Percentiles rank a stretch among this genome's conserved stretches.
Evolutionary conservation across 2,888 invertebrate genomes (phyloP).

Genomic region (Drosophila neonasuta): DNA sequence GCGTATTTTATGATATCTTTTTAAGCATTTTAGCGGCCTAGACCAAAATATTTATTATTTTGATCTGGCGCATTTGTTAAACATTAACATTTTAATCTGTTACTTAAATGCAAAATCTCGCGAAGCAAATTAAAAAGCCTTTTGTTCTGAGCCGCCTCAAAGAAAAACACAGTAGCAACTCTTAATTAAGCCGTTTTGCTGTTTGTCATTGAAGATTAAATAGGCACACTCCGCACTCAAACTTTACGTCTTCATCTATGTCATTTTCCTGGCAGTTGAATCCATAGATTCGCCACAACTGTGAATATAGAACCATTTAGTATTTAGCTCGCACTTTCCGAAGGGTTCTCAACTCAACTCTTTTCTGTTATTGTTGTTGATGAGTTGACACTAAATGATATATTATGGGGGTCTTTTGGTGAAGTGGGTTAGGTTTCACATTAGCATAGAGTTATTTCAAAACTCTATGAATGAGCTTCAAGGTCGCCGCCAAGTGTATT

Average conservation of each 20-base stretch:
- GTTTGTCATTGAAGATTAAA: constrained; percentile 32
- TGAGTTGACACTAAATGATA: constrained; percentile 53
- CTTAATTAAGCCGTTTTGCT: constrained; percentile 51
- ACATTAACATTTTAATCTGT: constrained; percentile 63
- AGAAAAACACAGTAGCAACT: constrained; percentile 63
- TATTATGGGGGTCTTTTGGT: constrained; percentile 36
- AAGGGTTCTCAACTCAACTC: constrained; percentile 17
- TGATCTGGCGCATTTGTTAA: constrained; percentile 45
- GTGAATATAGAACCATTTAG: constrained; percentile 52
- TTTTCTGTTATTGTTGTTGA: constrained; percentile 18
- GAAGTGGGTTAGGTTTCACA: constrained; percentile 33
- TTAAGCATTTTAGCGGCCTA: constrained; percentile 48
- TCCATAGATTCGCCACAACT: constrained; percentile 79
- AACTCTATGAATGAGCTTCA: constrained; percentile 6
- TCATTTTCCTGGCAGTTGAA: constrained; percentile 70
- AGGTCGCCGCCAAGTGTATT: constrained; percentile 3
- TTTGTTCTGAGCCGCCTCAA: constrained; percentile 61
- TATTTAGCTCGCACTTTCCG: constrained; percentile 8
- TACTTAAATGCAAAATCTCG: constrained; percentile 59
- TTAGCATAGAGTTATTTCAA: constrained; percentile 33
- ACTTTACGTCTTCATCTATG: constrained; percentile 52
- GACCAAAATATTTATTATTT: constrained; percentile 41
- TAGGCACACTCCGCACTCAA: constrained; percentile 5
- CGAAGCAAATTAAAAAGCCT: constrained; percentile 55
- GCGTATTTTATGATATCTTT: constrained; percentile 64